phyloP scores from a whole-genome alignment of 2,797 vertebrate genomes.

The Manis crassicaudata region DNA sequence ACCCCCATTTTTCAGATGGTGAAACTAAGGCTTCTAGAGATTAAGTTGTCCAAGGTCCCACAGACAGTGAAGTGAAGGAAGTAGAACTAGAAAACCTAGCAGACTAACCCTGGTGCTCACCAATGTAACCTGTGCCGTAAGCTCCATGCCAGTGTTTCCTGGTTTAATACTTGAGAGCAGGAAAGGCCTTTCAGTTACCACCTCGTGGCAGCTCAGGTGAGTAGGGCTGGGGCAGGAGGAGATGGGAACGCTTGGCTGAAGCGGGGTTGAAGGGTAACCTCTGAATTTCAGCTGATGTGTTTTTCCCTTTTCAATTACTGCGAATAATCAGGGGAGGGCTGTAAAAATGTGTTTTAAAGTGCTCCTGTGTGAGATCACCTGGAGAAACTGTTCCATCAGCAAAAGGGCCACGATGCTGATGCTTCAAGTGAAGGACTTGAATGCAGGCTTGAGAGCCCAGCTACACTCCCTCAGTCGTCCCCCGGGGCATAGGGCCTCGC shows the following conservation, averaged over 20 bases:
- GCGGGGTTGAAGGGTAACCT: conserved; percentile 23
- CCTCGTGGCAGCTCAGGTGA: not conserved
- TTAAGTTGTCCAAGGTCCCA: not conserved
- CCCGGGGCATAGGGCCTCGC: fast-evolving
- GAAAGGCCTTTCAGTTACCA: not conserved
- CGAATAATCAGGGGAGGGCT: conserved; percentile 66
- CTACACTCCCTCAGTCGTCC: not conserved
- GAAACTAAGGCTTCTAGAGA: not conserved
- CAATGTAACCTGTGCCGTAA: not conserved
- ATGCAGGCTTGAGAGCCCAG: not conserved
- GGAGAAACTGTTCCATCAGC: conserved; percentile 71
- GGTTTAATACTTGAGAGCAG: not conserved
- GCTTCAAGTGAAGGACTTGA: not conserved
- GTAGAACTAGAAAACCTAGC: not conserved
- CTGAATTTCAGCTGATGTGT: conserved; percentile 53
- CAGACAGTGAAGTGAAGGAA: not conserved
- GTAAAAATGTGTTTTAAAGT: conserved; percentile 66
- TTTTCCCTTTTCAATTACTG: conserved; percentile 61
- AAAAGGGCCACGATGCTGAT: conserved; percentile 63
- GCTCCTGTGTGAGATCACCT: conserved; percentile 25
- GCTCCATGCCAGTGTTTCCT: not conserved
- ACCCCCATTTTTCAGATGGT: not conserved
- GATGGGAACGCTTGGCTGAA: not conserved
- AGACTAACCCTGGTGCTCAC: not conserved
- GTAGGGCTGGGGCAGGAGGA: not conserved